These are phyloP conservation scores for Phainopepla nitens DNA, from an alignment of 2,113 vertebrate genomes.

Conservation along the genomic window DNA sequence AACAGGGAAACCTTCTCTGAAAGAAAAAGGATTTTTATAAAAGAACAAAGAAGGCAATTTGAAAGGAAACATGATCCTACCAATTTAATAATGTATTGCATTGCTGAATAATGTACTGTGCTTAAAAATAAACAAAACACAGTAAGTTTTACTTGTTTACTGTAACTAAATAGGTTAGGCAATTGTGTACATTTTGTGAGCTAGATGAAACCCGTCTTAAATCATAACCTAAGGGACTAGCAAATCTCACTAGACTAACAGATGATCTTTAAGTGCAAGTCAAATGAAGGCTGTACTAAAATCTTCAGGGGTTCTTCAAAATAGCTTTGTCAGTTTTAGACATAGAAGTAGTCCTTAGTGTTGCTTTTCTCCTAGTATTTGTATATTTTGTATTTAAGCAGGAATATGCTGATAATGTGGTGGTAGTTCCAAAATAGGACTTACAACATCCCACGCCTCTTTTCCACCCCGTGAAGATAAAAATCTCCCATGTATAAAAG, in stretches of 20 bases:
- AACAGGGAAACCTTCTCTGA: background rate
- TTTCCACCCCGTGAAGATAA: background rate
- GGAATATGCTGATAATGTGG: background rate
- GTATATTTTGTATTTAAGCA: slow-evolving; percentile 46
- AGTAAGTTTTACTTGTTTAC: slow-evolving; percentile 5
- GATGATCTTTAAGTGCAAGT: background rate
- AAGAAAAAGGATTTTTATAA: background rate
- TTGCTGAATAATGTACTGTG: background rate
- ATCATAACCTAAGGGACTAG: background rate
- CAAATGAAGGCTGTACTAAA: background rate
- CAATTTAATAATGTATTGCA: background rate
- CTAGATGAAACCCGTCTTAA: slow-evolving; percentile 34
- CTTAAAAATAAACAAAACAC: slow-evolving; percentile 43
- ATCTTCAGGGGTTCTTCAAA: background rate
- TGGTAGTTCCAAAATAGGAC: background rate
- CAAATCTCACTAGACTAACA: background rate
- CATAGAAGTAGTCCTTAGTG: background rate
- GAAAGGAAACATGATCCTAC: background rate
- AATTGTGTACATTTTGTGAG: slow-evolving; percentile 38
- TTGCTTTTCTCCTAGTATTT: background rate
- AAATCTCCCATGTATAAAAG: background rate
- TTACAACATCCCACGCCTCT: background rate
- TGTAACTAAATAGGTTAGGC: slow-evolving; percentile 22
- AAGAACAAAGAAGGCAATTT: background rate
- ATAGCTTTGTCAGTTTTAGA: background rate